Conservation (phyloP, 2,113 vertebrate genomes). For the Notiomystis cincta region DNA sequence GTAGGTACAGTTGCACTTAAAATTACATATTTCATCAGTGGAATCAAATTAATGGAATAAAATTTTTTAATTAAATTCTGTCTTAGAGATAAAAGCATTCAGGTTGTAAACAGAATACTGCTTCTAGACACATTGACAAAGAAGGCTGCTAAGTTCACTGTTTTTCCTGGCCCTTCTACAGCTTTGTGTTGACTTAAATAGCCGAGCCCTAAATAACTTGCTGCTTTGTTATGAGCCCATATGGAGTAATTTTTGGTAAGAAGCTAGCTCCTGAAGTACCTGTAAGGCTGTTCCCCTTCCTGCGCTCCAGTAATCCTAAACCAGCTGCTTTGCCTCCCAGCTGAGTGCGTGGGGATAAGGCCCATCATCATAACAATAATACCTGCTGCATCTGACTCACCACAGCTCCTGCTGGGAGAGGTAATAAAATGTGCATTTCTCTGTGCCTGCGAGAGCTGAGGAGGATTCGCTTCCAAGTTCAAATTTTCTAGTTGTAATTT, state of each 20-base stretch:
- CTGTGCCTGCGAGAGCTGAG: background rate
- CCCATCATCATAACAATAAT: background rate
- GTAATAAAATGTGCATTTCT: background rate
- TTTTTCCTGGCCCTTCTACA: background rate
- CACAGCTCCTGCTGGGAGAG: constrained; percentile 4
- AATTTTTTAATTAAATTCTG: background rate
- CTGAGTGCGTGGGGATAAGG: background rate
- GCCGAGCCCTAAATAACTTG: background rate
- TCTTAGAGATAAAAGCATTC: background rate
- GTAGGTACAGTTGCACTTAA: background rate
- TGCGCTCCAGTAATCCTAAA: background rate
- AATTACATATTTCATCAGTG: background rate
- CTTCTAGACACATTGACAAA: background rate
- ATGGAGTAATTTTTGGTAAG: background rate
- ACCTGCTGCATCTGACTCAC: constrained; percentile 12
- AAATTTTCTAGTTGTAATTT: background rate
- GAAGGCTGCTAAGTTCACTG: background rate
- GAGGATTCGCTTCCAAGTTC: background rate
- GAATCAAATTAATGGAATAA: background rate
- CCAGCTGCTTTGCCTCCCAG: background rate
- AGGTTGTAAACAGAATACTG: background rate
- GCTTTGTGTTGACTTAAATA: background rate
- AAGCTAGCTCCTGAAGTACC: background rate
- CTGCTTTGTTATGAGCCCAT: background rate
- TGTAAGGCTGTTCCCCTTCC: background rate